Base-by-base conservation (phyloP, 2,113 vertebrate species). In the Hydrolagus affinis region DNA sequence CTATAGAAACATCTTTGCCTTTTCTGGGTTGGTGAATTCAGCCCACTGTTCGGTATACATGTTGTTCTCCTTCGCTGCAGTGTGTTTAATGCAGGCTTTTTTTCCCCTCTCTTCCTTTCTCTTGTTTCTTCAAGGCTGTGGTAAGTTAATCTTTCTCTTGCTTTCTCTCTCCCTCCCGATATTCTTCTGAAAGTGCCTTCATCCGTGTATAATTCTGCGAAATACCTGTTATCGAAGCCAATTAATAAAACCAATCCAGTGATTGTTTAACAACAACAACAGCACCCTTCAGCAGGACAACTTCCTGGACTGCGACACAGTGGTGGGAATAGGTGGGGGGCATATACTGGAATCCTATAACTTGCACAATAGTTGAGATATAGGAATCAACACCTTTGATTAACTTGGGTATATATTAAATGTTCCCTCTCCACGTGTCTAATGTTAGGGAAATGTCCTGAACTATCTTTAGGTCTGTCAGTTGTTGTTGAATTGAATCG, bases 111-210 rank as follows among this genome's bases (percentile, higher is more conserved):
- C 95, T 95, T 94, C 93, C 95, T 93, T 91, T 87, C 85, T 89
- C 93, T 91, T 91, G 93, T 90, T 96, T 91, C 90, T 92, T 94
- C 93, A 96, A 98, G 98, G 97, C 97, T 89, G 96, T 95, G 97
- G 97, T 99, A 98, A 99, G 98, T 99, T 90, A 85, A 86, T 87
- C 89, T 89, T 89, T 90, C 88, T 93, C 85, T 62, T 80, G 78
- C 71, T 78, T 78, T 77, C 87, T 19, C n/a, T 66, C 70, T 74
- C 32, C 85, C 60, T 62, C 68, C 28, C 73, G 62, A 60, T 78
- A 11, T 85, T 70, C 86, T 70, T 72, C 74, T 80, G 87, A 74
- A 87, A 80, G 21, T 60, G 85, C 86, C 85, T 88, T 86, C 86
- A 76, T 77, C 85, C 71, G 30, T 86, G 76, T 86, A 85, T 87